These are phyloP conservation scores for Scaptodrosophila latifasciaeformis DNA, from an alignment of 2,888 invertebrate genomes.

Conservation along the genomic window DNA sequence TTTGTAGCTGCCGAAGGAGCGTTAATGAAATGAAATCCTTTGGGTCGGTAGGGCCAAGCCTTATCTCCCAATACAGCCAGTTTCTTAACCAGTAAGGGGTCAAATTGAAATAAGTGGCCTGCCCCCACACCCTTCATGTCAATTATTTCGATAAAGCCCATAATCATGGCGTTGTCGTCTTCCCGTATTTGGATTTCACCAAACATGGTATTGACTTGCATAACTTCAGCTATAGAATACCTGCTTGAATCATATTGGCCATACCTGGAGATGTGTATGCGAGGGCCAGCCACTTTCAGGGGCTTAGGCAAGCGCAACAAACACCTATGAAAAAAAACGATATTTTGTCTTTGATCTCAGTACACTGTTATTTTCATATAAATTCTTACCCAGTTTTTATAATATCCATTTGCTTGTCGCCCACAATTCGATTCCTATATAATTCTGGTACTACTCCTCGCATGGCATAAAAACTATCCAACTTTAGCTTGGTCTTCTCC, in stretches of 20 bases:
- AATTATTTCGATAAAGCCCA: slow-evolving; percentile 77
- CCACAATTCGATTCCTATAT: slow-evolving; percentile 74
- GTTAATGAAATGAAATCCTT: slow-evolving; percentile 79
- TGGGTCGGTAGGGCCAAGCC: slow-evolving; percentile 79
- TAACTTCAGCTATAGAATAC: slow-evolving; percentile 76
- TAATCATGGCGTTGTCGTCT: slow-evolving; percentile 79
- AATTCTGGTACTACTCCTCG: slow-evolving; percentile 79
- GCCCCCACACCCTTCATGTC: slow-evolving; percentile 78
- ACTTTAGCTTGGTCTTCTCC: slow-evolving; percentile 77
- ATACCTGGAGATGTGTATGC: slow-evolving; percentile 77
- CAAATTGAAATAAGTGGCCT: slow-evolving; percentile 78
- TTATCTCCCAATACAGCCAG: slow-evolving; percentile 78
- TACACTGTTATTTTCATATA: not conserved
- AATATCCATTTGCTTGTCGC: slow-evolving; percentile 65
- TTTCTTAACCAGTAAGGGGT: slow-evolving; percentile 80
- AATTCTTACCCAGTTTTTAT: slow-evolving; percentile 66
- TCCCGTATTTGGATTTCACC: slow-evolving; percentile 79
- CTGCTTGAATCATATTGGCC: slow-evolving; percentile 77
- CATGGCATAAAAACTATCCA: slow-evolving; percentile 79
- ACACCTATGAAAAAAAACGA: slow-evolving; percentile 44
- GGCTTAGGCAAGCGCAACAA: slow-evolving; percentile 70
- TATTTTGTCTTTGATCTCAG: accelerated
- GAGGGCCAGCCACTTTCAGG: slow-evolving; percentile 75
- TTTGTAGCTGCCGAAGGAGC: slow-evolving; percentile 79
- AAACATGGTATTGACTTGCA: slow-evolving; percentile 79